A percentile compares a stretch with the other conserved stretches of the same genome.
These are phyloP conservation scores for Chalcosyrphus nemorum DNA, from an alignment of 2,888 invertebrate genomes.

Conservation along the genomic window DNA sequence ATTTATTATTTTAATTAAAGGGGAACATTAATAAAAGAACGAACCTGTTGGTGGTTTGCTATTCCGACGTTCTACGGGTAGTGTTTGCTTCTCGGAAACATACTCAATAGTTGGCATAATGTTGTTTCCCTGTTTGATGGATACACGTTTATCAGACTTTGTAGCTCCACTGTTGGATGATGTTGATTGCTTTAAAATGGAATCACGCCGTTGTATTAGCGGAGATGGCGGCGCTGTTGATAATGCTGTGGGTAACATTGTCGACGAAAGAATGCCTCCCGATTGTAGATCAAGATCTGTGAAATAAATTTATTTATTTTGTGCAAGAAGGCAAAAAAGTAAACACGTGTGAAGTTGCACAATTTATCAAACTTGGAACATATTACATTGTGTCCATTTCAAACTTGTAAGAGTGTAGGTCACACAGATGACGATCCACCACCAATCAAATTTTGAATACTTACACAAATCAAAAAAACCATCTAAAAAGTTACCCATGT, in stretches of 20 bases:
- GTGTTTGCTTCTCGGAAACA: conserved; percentile 77
- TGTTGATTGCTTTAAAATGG: conserved; percentile 80
- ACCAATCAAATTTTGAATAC: neutral
- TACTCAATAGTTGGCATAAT: conserved; percentile 79
- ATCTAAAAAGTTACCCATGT: neutral
- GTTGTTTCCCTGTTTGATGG: conserved; percentile 78
- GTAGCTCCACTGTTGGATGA: conserved; percentile 76
- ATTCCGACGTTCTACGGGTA: conserved; percentile 71
- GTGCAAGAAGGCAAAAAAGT: neutral
- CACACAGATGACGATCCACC: neutral
- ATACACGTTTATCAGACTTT: conserved; percentile 81
- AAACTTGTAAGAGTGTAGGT: too few relatives aligned
- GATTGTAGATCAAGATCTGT: conserved; percentile 75
- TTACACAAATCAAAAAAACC: neutral
- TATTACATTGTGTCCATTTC: too few relatives aligned
- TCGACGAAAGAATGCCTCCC: conserved; percentile 72
- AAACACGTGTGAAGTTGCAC: neutral
- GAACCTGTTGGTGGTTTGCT: conserved; percentile 79
- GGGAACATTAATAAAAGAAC: neutral
- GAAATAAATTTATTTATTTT: conserved; percentile 27
- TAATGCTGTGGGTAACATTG: conserved; percentile 64
- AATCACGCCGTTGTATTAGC: conserved; percentile 78
- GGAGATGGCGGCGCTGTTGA: conserved; percentile 76
- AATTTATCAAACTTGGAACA: neutral
- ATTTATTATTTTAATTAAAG: too few relatives aligned